A percentile compares a stretch with the other conserved stretches of the same genome.
Evolutionary conservation across 2,113 vertebrate species (phyloP).

Genomic region (Spea multiplicata): DNA sequence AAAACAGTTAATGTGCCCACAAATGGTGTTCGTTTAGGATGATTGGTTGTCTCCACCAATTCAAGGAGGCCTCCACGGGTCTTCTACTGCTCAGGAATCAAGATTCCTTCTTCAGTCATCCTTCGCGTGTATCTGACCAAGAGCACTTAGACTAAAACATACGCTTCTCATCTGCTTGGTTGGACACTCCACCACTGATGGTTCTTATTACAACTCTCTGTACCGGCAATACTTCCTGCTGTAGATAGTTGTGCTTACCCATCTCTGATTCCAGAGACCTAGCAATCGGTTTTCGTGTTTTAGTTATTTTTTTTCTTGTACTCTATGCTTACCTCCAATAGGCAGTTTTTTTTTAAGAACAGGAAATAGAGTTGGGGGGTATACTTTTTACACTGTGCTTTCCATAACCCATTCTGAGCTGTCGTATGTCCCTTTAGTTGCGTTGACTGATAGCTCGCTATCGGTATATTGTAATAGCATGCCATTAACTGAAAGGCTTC

Average conservation of each 20-base stretch:
- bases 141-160: constrained; percentile 29
- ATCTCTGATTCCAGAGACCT: constrained; percentile 35
- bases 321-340: constrained; percentile 22
- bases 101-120: constrained; percentile 5
- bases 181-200: constrained; percentile 32
- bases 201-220: constrained; percentile 27
- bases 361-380: background rate
- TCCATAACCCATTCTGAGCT: constrained; percentile 98
- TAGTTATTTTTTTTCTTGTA: background rate
- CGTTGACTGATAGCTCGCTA: constrained; percentile 65
- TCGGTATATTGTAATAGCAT: constrained; percentile 87
- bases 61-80: constrained; percentile 5
- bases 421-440: constrained; percentile 73
- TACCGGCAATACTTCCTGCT: constrained; percentile 19
- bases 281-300: constrained; percentile 21
- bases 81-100: constrained; percentile 26
- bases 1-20: constrained; percentile 5
- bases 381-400: constrained; percentile 85
- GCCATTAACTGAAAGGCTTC: constrained; percentile 93
- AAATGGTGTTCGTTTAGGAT: constrained; percentile 14
- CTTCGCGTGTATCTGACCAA: constrained; percentile 17
- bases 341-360: background rate
- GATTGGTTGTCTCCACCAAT: constrained; percentile 9
- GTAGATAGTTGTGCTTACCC: constrained; percentile 20
- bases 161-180: constrained; percentile 18